A percentile compares a stretch with the other conserved stretches of the same genome.
Evolutionary conservation across 2,888 invertebrate species (phyloP).

Genomic region (Heliothis peltigera): DNA sequence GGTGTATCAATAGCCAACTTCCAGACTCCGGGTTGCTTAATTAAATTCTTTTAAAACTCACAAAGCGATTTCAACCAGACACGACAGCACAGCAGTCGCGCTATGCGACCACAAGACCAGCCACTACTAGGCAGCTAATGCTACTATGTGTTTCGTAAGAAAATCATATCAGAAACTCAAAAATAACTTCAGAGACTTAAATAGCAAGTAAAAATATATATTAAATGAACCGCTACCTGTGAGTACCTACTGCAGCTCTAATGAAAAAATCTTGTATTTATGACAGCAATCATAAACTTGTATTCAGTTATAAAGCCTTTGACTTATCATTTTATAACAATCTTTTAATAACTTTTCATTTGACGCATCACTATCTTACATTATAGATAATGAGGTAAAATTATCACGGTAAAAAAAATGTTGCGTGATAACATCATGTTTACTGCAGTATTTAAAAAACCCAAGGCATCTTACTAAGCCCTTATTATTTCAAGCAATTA

Average conservation of each 20-base stretch:
- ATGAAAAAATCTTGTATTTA: background rate
- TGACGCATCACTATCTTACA: slow-evolving; percentile 3
- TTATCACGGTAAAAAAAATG: background rate
- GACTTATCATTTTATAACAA: background rate
- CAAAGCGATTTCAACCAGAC: too few relatives aligned
- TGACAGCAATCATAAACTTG: slow-evolving; percentile 1
- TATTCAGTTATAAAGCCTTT: background rate
- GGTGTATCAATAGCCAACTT: too few relatives aligned
- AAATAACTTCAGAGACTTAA: too few relatives aligned
- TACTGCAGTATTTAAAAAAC: slow-evolving; percentile 17
- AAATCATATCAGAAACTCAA: too few relatives aligned
- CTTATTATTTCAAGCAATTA: slow-evolving; percentile 51
- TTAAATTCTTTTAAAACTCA: too few relatives aligned
- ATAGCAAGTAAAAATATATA: too few relatives aligned
- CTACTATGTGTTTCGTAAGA: too few relatives aligned
- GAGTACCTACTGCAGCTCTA: background rate
- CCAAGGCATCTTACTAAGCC: slow-evolving; percentile 35
- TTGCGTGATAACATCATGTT: slow-evolving; percentile 1
- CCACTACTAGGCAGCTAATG: too few relatives aligned
- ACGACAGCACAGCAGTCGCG: too few relatives aligned
- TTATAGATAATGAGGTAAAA: background rate
- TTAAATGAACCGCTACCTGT: too few relatives aligned
- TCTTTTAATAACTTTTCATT: background rate
- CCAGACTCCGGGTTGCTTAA: too few relatives aligned
- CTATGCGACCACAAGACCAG: too few relatives aligned